Base-by-base conservation (phyloP, 2,113 vertebrate genomes). In the Misgurnus mizolepis region DNA sequence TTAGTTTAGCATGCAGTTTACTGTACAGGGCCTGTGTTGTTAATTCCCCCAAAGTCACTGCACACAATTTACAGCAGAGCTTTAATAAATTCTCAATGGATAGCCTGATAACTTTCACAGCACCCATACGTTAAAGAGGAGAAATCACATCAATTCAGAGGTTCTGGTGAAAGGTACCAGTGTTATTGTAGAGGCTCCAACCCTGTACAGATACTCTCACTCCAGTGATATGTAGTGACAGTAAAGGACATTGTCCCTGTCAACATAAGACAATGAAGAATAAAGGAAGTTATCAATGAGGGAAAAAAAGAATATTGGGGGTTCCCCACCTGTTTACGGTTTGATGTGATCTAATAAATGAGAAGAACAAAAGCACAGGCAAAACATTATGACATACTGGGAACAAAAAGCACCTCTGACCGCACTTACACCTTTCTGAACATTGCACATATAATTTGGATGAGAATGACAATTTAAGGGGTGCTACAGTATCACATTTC, bases 291-390 rank as follows among this genome's bases (percentile, higher is more conserved):
- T 76, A 62, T 66, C 34, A 64, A 67, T 27, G 66, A 79, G 27
- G 27, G 27, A 34, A 62, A 72, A 67, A 69, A 64, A 77, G 67
- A 80, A 67, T 80, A 84, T 83, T 80, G 73, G 85, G 86, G 84
- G 89, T 79, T 91, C 89, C 93, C 92, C 92, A 94, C 92, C 92
- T 93, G 90, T 90, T 92, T 79, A 92, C 87, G 88, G 89, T 91
- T 92, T 93, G 93, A 77, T 91, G 93, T 88, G 90, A 89, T 93
- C 92, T 93, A 93, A 90, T 92, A 86, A 88, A 90, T 89, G 88
- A 92, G 90, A 85, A 81, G 83, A 85, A 87, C 76, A 92, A 88
- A 82, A 84, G 87, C 86, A 92, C 78, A 92, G 67, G 86, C 89
- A 91, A 86, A 91, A 85, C 89, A 88, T 93, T 91, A 92, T 87